Base-by-base conservation (phyloP, 2,888 invertebrate genomes). In the Synanthedon myopaeformis region DNA sequence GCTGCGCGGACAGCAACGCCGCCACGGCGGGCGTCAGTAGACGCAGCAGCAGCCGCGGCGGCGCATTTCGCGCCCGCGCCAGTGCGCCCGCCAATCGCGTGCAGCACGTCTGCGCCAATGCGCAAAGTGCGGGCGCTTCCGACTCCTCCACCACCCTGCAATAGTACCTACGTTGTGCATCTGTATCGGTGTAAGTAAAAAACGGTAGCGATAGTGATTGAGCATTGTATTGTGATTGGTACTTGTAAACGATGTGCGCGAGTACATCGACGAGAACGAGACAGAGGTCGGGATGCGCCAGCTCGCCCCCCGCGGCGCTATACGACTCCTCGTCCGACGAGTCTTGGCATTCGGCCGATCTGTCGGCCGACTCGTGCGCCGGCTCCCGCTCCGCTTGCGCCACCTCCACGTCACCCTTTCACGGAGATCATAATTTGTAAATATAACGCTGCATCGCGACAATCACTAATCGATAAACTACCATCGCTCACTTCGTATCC, bases 221-320 rank as follows among this genome's bases (percentile, higher is more conserved):
- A 35, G 35, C 10, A 35, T 35, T n/a, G n/a, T n/a, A n/a, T n/a
- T n/a, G n/a, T n/a, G n/a, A n/a, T n/a, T 3, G 10, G 35, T 61
- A 90, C 90, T 87, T 89, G 64, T 90, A 76, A 52, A 89, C 84
- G 51, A 90, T 88, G 63, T 90, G 88, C 56, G 90, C 82, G 56
- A 90, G 81, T 49, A 90, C 80, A 61, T 91, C 89, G 35, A 91
- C 83, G 49, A 90, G 89, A 56, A 91, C 82, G 60, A 89, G 79
- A 57, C 89, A 91, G 49, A 91, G 80, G 57, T 90, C 89, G 1
- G 91, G 91, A 66, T 91, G 88, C 49, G 89, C 88, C 54, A 90
- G 82, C 52, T 82, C 82, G 10, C 23, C 19, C 3, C 11, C 35
- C 3, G 35, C 35, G 10, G 5, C 35, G 10, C 35, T 8, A 35